A percentile compares a stretch with the other conserved stretches of the same genome.
Evolutionary conservation across 2,888 invertebrate species (phyloP).

Genomic region (Scrobipalpa costella): DNA sequence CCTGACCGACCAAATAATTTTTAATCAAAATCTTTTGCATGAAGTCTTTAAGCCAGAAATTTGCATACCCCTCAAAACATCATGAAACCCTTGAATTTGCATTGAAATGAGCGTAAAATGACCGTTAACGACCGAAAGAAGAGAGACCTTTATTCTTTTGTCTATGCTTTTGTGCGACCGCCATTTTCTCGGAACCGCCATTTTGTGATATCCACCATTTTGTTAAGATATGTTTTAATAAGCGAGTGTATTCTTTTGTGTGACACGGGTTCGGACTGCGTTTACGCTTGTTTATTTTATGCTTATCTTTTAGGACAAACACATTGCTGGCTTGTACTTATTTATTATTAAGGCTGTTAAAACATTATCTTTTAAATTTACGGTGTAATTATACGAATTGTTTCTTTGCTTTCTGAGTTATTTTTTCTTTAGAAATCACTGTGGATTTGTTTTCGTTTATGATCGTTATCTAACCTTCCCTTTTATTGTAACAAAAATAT

Average conservation of each 20-base stretch:
- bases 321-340: conserved; percentile 5
- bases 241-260: conserved; percentile 52
- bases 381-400: conserved; percentile 2
- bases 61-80: conserved; percentile 71
- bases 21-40: conserved; percentile 71
- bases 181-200: conserved; percentile 57
- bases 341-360: conserved; percentile 1
- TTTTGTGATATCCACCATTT: conserved; percentile 59
- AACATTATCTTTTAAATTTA: not conserved
- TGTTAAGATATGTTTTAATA: conserved; percentile 52
- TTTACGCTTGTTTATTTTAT: conserved; percentile 26
- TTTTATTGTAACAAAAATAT: too few species aligned
- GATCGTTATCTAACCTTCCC: too few species aligned
- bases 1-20: conserved; percentile 56
- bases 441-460: too few species aligned
- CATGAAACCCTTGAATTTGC: conserved; percentile 74
- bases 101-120: conserved; percentile 75
- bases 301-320: conserved; percentile 24
- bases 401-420: not conserved
- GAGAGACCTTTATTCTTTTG: conserved; percentile 70
- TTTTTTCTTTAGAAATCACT: too few species aligned
- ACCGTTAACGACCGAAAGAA: conserved; percentile 66
- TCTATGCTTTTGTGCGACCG: conserved; percentile 57
- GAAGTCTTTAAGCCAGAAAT: conserved; percentile 49
- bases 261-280: conserved; percentile 26